Evolutionary conservation across 2,888 invertebrate species (phyloP).

Genomic region (Thumatha senex): DNA sequence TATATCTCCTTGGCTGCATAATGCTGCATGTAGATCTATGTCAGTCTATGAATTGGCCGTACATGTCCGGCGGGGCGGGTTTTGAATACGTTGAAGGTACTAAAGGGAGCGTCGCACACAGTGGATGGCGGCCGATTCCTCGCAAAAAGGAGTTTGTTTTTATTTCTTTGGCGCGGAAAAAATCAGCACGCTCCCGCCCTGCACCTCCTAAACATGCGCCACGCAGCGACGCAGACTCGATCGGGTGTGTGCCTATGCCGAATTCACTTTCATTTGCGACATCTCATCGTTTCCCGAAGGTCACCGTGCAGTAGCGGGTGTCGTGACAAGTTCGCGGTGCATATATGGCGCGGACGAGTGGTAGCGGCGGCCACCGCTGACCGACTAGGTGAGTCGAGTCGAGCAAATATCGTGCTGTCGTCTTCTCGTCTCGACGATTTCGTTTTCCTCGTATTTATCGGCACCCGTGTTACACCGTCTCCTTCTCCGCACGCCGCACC

Average conservation of each 20-base stretch:
- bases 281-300: conserved; percentile 80
- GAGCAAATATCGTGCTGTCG: conserved; percentile 68
- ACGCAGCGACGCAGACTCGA: conserved; percentile 82
- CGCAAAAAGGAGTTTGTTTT: conserved; percentile 81
- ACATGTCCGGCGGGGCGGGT: no score
- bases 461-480: conserved; percentile 67
- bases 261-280: conserved; percentile 84
- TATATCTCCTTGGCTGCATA: conserved; percentile 18
- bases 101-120: conserved; percentile 25
- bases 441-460: conserved; percentile 72
- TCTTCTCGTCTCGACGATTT: conserved; percentile 61
- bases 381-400: conserved; percentile 77
- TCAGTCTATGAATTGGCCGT: conserved; percentile 2
- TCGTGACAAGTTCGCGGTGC: conserved; percentile 50
- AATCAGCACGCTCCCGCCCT: conserved; percentile 81
- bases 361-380: conserved; percentile 72
- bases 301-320: conserved; percentile 70
- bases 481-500: conserved; percentile 56
- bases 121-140: conserved; percentile 55
- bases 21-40: conserved; percentile 12
- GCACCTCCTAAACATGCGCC: conserved; percentile 84
- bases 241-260: conserved; percentile 79
- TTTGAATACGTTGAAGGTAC: conserved; percentile 5
- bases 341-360: conserved; percentile 64
- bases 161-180: conserved; percentile 82